Base-by-base conservation (phyloP, 2,888 invertebrate genomes). In the Callosobruchus maculatus region DNA sequence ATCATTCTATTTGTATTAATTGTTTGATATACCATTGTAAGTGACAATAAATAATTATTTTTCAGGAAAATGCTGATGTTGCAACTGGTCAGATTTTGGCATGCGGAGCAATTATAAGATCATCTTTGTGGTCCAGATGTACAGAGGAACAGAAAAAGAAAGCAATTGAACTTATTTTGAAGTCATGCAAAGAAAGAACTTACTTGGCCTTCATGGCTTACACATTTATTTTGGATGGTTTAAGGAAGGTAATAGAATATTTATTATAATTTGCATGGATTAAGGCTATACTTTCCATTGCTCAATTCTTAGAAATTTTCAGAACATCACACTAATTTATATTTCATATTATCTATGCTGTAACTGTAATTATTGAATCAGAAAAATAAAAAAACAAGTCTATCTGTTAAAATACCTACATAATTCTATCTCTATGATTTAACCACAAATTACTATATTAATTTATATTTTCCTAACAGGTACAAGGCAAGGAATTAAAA, bases 1-100 rank as follows among this genome's bases (percentile, higher is more conserved):
- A n/a, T n/a, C n/a, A n/a, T n/a, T n/a, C n/a, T n/a, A n/a, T n/a
- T n/a, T n/a, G n/a, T n/a, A n/a, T n/a, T n/a, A n/a, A n/a, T n/a
- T n/a, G n/a, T n/a, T n/a, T n/a, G n/a, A n/a, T n/a, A n/a, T n/a
- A n/a, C n/a, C n/a, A n/a, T n/a, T n/a, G n/a, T n/a, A n/a, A n/a
- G n/a, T n/a, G n/a, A n/a, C n/a, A n/a, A n/a, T n/a, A n/a, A n/a
- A 68, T 22, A 31, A 18, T 76, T 68, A 73, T 73, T 83, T 84
- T 79, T 80, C 77, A 94, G 94, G 94, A 94, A 89, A 91, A 92
- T 81, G 93, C 92, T 67, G 93, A 94, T 87, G 90, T 93, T 71
- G 89, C 90, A 49, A 90, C 92, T 22, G 95, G 95, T 0, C 91
- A 92, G 82, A 91, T 95, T 76, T 87, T 95, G 80, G 89, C 91